These are phyloP conservation scores for Nomada fabriciana DNA, from an alignment of 2,888 invertebrate species.

Conservation along the genomic window DNA sequence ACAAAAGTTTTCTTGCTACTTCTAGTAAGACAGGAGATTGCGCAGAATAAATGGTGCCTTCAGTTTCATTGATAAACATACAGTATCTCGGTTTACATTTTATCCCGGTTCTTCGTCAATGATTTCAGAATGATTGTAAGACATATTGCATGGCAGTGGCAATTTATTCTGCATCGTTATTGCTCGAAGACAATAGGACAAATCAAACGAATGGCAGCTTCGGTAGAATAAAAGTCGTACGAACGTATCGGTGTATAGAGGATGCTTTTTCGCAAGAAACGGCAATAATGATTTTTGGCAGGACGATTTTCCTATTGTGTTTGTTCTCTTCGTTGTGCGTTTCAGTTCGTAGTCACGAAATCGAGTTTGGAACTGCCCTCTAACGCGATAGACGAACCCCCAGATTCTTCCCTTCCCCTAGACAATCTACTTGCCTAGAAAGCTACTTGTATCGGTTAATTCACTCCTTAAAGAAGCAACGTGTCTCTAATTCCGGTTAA, in stretches of 20 bases:
- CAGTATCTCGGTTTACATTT: slow-evolving; percentile 38
- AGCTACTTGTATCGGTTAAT: slow-evolving; percentile 43
- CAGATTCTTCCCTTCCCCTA: slow-evolving; percentile 8
- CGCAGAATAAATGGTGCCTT: slow-evolving; percentile 34
- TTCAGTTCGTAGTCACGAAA: slow-evolving; percentile 47
- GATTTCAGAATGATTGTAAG: slow-evolving; percentile 44
- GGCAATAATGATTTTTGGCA: slow-evolving; percentile 34
- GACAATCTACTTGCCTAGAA: slow-evolving; percentile 39
- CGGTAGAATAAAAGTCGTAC: slow-evolving; percentile 34
- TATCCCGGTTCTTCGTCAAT: slow-evolving; percentile 10
- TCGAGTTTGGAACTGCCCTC: slow-evolving; percentile 35
- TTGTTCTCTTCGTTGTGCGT: slow-evolving; percentile 66
- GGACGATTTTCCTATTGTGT: slow-evolving; percentile 51
- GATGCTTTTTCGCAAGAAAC: slow-evolving; percentile 11
- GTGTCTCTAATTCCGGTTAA: slow-evolving; percentile 36
- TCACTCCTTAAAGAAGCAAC: slow-evolving; percentile 45
- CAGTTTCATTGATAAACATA: slow-evolving; percentile 41
- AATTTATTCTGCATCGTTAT: slow-evolving; percentile 32
- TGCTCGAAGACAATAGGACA: slow-evolving; percentile 32
- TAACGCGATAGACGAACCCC: slow-evolving; percentile 34
- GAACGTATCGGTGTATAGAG: slow-evolving; percentile 23
- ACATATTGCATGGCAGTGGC: slow-evolving; percentile 51
- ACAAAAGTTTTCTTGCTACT: slow-evolving; percentile 30
- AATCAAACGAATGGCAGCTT: slow-evolving; percentile 59
- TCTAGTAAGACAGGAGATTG: slow-evolving; percentile 41